These are phyloP conservation scores for Cotesia typhae DNA, from an alignment of 1,140 invertebrate species.

Conservation along the genomic window DNA sequence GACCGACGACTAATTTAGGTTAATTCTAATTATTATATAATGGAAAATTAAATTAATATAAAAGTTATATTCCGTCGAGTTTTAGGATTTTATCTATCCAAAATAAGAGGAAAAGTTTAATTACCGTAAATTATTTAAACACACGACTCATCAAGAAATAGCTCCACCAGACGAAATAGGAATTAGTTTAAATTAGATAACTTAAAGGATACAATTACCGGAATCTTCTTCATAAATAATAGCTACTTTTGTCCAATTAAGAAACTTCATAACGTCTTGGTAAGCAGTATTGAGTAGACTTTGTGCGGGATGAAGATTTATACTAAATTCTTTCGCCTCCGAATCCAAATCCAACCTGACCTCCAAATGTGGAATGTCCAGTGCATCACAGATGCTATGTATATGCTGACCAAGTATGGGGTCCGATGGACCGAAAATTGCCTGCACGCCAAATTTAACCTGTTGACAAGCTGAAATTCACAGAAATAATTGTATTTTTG, in stretches of 20 bases:
- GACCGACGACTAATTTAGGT: background rate
- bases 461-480: conserved; percentile 70
- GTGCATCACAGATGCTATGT: conserved; percentile 75
- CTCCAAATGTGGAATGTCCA: conserved; percentile 78
- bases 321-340: conserved; percentile 70
- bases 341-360: conserved; percentile 69
- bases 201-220: conserved; percentile 62
- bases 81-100: no score
- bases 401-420: conserved; percentile 72
- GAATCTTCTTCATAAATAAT: conserved; percentile 79
- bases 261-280: conserved; percentile 73
- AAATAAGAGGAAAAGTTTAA: no score
- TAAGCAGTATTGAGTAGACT: conserved; percentile 72
- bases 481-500: no score
- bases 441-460: conserved; percentile 71
- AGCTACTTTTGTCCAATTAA: conserved; percentile 78
- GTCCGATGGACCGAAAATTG: conserved; percentile 75
- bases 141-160: no score
- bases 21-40: conserved; percentile 2
- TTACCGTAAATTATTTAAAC: no score
- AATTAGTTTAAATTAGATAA: no score
- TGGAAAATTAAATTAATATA: no score
- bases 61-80: no score
- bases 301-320: conserved; percentile 77
- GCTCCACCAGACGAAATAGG: no score